Evolutionary conservation across 2,888 invertebrate genomes (phyloP), one percentile per base, ranked within the genome.

Genomic region (Sphinx pinastri): DNA sequence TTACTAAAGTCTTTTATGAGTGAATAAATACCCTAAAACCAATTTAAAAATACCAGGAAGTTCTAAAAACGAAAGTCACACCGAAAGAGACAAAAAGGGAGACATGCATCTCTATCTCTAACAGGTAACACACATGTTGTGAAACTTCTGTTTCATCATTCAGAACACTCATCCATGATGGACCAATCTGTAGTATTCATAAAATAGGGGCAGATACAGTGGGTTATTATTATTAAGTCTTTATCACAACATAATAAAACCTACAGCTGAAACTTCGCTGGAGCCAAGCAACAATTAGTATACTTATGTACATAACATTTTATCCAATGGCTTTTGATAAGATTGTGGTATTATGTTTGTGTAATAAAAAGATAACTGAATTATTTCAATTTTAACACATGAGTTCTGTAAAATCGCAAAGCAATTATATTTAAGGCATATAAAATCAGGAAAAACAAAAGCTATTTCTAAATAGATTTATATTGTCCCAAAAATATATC

Each of bases 401-500:
- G 3, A 12, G 25, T 58, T n/a, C 13, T 10, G 13, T 13, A 49
- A 63, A 63, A 12, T 63, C 60, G 60, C 47, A 16, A 19, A 63
- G 63, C 49, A 19, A 63, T 19, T 13, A 1, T 19, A 13, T 49
- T 5, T 19, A 4, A 49, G n/a, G 16, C n/a, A 45, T 11, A 25
- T 25, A 25, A 63, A 47, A 19, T 2, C 19, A 47, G 45, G 11
- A 63, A 63, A 13, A 63, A 63, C 19, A 47, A 49, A 47, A 16
- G 19, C 49, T 19, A 7, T 63, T 47, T 19, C 3, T 19, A 49
- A 16, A 13, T 19, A 49, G 49, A 49, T 63, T 19, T 63, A 49
- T 63, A 63, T 63, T 63, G 19, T 63, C 63, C 63, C 63, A 63
- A 49, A 47, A 63, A 49, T 16, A 47, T 47, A 19, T 13, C 19